phyloP scores from a whole-genome alignment of 1,140 invertebrate species.

The Lasaia peninsularis region DNA sequence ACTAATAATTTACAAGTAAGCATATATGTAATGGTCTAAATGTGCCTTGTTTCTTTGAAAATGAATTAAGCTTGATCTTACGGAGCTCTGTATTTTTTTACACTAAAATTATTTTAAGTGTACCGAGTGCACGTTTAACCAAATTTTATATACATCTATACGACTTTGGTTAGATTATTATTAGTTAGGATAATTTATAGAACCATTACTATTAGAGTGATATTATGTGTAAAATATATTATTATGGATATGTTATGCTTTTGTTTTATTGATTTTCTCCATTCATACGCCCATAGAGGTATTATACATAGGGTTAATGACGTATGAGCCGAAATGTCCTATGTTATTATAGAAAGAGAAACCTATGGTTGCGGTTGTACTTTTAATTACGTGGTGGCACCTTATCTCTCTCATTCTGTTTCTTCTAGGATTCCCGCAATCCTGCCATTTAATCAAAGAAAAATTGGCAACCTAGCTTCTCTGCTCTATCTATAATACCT shows the following conservation, averaged over 20 bases:
- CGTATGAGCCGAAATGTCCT: too few relatives aligned
- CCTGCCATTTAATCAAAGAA: too few relatives aligned
- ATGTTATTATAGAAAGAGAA: too few relatives aligned
- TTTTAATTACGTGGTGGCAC: too few relatives aligned
- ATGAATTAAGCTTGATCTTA: constrained; percentile 26
- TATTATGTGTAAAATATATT: constrained; percentile 54
- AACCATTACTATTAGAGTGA: constrained; percentile 44
- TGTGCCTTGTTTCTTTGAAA: neutral
- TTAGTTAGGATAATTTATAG: constrained; percentile 36
- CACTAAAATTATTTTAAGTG: constrained; percentile 16
- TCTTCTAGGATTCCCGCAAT: too few relatives aligned
- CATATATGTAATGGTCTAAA: constrained; percentile 17
- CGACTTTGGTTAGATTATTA: constrained; percentile 22
- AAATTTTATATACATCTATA: constrained; percentile 30
- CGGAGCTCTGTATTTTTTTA: constrained; percentile 31
- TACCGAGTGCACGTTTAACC: constrained; percentile 33
- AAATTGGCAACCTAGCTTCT: too few relatives aligned
- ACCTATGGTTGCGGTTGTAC: too few relatives aligned
- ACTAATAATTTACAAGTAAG: neutral
- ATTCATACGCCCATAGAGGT: too few relatives aligned
- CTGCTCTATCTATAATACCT: too few relatives aligned
- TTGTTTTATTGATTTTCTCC: constrained; percentile 11
- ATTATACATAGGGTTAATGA: too few relatives aligned
- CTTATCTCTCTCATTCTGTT: too few relatives aligned
- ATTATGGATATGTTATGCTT: constrained; percentile 22